Conservation (phyloP, 2,797 vertebrate species). For the Sciaenops ocellatus region DNA sequence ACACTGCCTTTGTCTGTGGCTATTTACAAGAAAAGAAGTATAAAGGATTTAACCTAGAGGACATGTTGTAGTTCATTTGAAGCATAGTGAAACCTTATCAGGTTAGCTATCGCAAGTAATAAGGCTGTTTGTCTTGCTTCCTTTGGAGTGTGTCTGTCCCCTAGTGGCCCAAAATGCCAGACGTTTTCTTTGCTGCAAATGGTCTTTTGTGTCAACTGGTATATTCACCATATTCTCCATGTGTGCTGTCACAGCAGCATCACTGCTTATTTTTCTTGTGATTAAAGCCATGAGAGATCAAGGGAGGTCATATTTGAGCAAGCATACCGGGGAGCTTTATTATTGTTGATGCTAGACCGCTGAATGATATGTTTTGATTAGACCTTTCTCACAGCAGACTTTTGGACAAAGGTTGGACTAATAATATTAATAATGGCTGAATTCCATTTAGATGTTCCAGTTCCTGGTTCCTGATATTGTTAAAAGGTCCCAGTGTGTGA, state of each 20-base stretch:
- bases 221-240: not conserved
- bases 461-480: too few relatives aligned
- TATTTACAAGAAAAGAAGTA: not conserved
- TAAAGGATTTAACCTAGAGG: not conserved
- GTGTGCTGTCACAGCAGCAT: not conserved
- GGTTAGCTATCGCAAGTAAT: too few relatives aligned
- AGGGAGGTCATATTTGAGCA: conserved; percentile 2
- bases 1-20: not conserved
- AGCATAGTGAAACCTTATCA: too few relatives aligned
- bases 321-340: not conserved
- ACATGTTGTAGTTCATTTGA: too few relatives aligned
- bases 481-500: too few relatives aligned
- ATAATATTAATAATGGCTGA: too few relatives aligned
- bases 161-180: not conserved
- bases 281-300: not conserved
- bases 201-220: not conserved
- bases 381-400: not conserved
- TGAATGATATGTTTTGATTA: not conserved
- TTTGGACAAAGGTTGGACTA: too few relatives aligned
- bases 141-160: not conserved
- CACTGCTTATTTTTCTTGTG: not conserved
- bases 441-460: too few relatives aligned
- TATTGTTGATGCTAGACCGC: not conserved
- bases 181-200: not conserved
- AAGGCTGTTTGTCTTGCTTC: too few relatives aligned